These are phyloP conservation scores for Perognathus longimembris DNA, from an alignment of 2,113 vertebrate species.

Conservation along the genomic window DNA sequence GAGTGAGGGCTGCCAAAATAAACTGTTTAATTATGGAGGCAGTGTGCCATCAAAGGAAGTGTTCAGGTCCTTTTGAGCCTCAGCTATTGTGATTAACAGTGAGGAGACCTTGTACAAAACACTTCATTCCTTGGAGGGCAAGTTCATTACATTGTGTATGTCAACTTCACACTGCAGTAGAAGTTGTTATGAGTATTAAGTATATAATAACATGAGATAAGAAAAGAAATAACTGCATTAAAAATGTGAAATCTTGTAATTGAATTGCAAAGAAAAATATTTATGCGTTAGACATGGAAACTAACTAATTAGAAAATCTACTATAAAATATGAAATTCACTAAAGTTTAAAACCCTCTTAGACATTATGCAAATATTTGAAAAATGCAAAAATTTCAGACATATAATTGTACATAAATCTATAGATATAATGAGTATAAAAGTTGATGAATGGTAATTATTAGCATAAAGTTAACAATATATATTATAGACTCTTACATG, in stretches of 20 bases:
- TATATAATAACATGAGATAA: not conserved
- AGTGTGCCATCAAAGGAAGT: not conserved
- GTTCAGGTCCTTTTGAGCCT: not conserved
- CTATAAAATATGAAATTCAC: not conserved
- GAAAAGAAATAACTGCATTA: slow-evolving; percentile 26
- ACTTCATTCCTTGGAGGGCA: not conserved
- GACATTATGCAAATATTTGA: not conserved
- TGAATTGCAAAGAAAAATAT: not conserved
- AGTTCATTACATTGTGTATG: slow-evolving; percentile 13
- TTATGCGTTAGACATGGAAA: not conserved
- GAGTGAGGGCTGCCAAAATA: not conserved
- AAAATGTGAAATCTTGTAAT: not conserved
- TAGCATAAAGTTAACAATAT: no score
- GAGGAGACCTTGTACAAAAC: not conserved
- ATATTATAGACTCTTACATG: not conserved
- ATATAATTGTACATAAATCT: not conserved
- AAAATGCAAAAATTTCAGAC: not conserved
- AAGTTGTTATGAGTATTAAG: slow-evolving; percentile 41
- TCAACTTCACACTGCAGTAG: not conserved
- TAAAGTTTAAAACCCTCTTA: not conserved
- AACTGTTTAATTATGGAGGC: not conserved
- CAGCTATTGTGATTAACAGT: not conserved
- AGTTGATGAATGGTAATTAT: not conserved
- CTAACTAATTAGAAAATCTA: not conserved
- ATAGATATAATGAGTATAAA: not conserved